Conservation (phyloP, 2,888 invertebrate species). For the Ecdyonurus torrentis region DNA sequence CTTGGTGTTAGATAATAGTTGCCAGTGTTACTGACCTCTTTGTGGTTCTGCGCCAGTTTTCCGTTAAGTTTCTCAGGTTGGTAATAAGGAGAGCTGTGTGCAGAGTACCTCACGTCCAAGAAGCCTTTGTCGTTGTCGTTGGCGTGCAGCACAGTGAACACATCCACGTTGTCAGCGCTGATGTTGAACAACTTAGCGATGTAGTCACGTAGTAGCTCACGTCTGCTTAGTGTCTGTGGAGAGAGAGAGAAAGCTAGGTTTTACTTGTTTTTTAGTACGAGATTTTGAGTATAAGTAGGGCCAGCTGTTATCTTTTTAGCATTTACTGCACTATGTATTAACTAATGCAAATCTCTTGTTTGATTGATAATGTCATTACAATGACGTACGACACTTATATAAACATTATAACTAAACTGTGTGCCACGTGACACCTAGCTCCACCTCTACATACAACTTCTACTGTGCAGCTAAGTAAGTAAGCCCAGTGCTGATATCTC, state of each 20-base stretch:
- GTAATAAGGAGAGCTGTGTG: constrained; percentile 88
- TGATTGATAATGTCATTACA: too few relatives aligned
- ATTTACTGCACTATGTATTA: too few relatives aligned
- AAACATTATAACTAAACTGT: too few relatives aligned
- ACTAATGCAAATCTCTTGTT: too few relatives aligned
- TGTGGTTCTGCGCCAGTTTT: constrained; percentile 53
- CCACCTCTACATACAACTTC: too few relatives aligned
- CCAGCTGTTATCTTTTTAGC: not conserved
- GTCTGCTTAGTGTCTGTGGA: constrained; percentile 12
- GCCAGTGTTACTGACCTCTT: constrained; percentile 43
- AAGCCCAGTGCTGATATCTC: too few relatives aligned
- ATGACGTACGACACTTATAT: too few relatives aligned
- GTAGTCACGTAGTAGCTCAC: constrained; percentile 25
- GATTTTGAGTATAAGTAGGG: not conserved
- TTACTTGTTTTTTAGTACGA: not conserved
- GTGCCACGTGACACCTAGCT: too few relatives aligned
- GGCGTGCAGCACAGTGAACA: constrained; percentile 75
- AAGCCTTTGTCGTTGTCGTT: constrained; percentile 23
- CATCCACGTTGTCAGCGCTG: constrained; percentile 68
- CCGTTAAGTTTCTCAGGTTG: constrained; percentile 76
- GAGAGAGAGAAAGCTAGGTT: constrained; percentile 11
- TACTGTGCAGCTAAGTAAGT: too few relatives aligned
- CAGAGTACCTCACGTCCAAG: constrained; percentile 78
- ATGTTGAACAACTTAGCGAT: constrained; percentile 59
- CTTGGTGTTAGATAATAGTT: too few relatives aligned